Base-by-base conservation (phyloP, 2,888 invertebrate genomes). In the Nysson spinosus region DNA sequence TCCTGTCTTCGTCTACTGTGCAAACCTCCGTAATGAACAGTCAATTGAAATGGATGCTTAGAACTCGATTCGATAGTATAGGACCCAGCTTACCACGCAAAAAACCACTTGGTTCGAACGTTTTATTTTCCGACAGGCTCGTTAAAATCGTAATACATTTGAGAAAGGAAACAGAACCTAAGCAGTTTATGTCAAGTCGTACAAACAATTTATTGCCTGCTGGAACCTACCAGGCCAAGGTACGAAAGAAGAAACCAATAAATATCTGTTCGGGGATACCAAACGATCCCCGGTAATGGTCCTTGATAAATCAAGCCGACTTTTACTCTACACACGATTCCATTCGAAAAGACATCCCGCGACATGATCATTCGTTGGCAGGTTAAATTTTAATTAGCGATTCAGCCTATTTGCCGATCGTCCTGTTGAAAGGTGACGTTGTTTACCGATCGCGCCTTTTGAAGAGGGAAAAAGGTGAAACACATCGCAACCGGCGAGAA, bases 1-100 rank as follows among this genome's bases (percentile, higher is more conserved):
- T 37, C 63, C 63, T 35, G 43, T 37, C 46, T 44, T 43, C 39
- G 50, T 56, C 51, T 50, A 51, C 46, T 62, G 51, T 66, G 62
- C 35, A 50, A 50, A 35, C 28, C 44, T 51, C 50, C 42, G 46
- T 63, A 63, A 44, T 14, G 34, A 61, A 37, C 42, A 62, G 61
- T 63, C 43, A 60, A 32, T 34, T 17, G 28, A 4, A 28, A n/a
- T n/a, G n/a, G n/a, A n/a, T n/a, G n/a, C n/a, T n/a, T n/a, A n/a
- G n/a, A n/a, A n/a, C n/a, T n/a, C n/a, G n/a, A n/a, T n/a, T n/a
- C n/a, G n/a, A n/a, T n/a, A n/a, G n/a, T n/a, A n/a, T n/a, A n/a
- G n/a, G n/a, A n/a, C n/a, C n/a, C n/a, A n/a, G n/a, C n/a, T n/a
- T n/a, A n/a, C n/a, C n/a, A n/a, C n/a, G n/a, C n/a, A n/a, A n/a